A percentile compares a stretch with the other conserved stretches of the same genome.
These are phyloP conservation scores for Cephus rjabovi DNA, from an alignment of 2,888 invertebrate genomes.

Conservation along the genomic window DNA sequence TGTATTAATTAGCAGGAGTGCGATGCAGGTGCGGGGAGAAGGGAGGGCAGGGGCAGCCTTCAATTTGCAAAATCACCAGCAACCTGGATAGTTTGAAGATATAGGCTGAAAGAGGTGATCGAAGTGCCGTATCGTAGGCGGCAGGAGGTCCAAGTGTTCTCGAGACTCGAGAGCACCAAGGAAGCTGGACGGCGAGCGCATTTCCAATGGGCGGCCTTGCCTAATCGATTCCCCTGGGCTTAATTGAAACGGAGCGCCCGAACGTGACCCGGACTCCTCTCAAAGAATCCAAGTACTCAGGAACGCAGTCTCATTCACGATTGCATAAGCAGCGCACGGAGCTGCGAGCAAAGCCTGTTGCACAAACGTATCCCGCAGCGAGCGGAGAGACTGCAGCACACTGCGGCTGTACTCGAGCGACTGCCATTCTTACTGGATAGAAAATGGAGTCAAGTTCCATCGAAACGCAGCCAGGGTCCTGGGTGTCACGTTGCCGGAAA, in stretches of 20 bases:
- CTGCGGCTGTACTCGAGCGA: conserved; percentile 51
- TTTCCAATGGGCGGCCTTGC: not conserved
- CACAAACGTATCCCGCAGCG: conserved; percentile 51
- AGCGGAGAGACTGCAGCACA: conserved; percentile 29
- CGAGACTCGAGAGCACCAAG: not conserved
- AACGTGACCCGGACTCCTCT: not conserved
- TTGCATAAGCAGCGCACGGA: conserved; percentile 55
- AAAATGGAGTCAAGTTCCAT: not conserved
- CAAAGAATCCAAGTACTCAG: conserved; percentile 50
- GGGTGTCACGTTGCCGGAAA: not conserved
- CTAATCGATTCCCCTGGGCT: not conserved
- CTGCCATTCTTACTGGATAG: conserved; percentile 15
- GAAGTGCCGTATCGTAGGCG: not conserved
- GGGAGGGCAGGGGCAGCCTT: not conserved
- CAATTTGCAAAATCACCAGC: no score
- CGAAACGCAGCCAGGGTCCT: not conserved
- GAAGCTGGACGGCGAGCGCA: not conserved
- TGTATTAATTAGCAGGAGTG: conserved; percentile 46
- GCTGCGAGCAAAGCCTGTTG: conserved; percentile 56
- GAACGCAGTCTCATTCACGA: conserved; percentile 45
- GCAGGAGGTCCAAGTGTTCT: not conserved
- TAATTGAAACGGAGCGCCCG: not conserved
- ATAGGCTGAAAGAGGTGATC: not conserved
- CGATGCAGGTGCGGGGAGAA: not conserved
- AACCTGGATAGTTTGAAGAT: not conserved